These are phyloP conservation scores for Pseudochaenichthys georgianus DNA, from an alignment of 2,797 vertebrate species.

Conservation along the genomic window DNA sequence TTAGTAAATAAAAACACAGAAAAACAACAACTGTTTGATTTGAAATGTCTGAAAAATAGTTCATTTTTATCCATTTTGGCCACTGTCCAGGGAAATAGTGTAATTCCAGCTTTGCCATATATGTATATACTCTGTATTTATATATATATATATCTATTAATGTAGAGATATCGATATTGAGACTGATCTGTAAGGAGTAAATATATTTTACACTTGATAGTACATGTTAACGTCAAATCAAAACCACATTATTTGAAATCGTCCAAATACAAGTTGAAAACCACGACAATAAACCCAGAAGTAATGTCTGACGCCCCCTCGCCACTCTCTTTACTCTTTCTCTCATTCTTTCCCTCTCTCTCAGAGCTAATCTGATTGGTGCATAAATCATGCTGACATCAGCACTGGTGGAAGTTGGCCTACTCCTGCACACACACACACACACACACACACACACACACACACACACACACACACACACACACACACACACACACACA, in stretches of 20 bases:
- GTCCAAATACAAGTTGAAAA: conserved; percentile 40
- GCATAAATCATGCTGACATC: conserved; percentile 86
- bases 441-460: no score
- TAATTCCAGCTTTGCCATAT: neutral
- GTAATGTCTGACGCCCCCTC: conserved; percentile 45
- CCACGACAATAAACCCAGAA: conserved; percentile 56
- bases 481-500: no score
- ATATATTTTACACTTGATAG: neutral
- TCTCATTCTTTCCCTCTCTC: conserved; percentile 57
- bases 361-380: conserved; percentile 80
- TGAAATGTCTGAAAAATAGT: neutral
- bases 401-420: conserved; percentile 78
- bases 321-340: conserved; percentile 37
- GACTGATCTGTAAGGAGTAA: neutral
- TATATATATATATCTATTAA: neutral
- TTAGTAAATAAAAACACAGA: neutral
- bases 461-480: no score
- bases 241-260: conserved; percentile 26
- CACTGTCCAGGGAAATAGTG: neutral
- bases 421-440: conserved; percentile 60
- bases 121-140: neutral
- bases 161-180: neutral
- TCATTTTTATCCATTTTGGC: neutral
- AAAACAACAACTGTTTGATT: neutral
- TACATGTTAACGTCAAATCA: conserved; percentile 3